A percentile compares a stretch with the other conserved stretches of the same genome.
Conservation (phyloP, 2,797 vertebrate genomes). For the Parauchenoglanis ngamensis region DNA sequence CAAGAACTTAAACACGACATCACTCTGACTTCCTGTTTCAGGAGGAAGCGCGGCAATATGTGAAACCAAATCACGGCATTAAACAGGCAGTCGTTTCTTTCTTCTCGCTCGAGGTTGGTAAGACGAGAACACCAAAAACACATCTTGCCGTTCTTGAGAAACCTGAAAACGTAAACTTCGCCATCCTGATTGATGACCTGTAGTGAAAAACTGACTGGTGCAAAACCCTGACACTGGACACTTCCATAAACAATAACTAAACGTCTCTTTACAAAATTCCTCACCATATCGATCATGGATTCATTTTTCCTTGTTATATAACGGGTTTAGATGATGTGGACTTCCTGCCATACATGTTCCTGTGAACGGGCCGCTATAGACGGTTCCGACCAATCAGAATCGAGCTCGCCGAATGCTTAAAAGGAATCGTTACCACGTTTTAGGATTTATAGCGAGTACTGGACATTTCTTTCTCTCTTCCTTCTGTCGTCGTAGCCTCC, state of each 20-base stretch:
- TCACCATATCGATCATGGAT: neutral
- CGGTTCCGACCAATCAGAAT: neutral
- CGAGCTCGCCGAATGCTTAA: neutral
- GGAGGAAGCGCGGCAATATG: neutral
- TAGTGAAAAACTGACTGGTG: neutral
- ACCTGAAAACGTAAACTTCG: neutral
- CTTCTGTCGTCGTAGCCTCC: slow-evolving; percentile 13
- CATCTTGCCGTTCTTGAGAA: neutral
- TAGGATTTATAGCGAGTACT: neutral
- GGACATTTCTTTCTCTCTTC: neutral
- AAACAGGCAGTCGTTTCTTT: neutral
- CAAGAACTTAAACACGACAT: neutral
- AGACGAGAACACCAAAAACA: no score
- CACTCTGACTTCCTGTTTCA: neutral
- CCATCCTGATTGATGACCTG: neutral
- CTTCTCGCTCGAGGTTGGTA: neutral
- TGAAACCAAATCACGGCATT: neutral
- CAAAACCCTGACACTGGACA: neutral
- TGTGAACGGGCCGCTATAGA: neutral
- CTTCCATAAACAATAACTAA: neutral
- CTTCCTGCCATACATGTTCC: neutral
- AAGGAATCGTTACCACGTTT: neutral
- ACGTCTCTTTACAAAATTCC: neutral
- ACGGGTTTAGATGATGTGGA: neutral
- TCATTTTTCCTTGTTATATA: neutral